phyloP scores from a whole-genome alignment of 2,113 vertebrate genomes.

The Toxotes jaculatrix region DNA sequence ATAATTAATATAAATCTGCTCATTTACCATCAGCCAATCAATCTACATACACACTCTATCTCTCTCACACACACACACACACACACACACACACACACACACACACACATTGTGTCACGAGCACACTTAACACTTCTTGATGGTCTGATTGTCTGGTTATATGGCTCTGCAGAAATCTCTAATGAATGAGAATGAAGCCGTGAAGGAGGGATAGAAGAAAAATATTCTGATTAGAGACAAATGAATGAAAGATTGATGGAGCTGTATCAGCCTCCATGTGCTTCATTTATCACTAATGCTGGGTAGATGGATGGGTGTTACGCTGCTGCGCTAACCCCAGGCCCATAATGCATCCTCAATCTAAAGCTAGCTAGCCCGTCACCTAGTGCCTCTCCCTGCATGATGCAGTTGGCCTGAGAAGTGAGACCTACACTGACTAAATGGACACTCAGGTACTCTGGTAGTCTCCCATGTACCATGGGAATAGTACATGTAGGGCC shows the following conservation, averaged over 20 bases:
- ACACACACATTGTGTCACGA: conserved; percentile 4
- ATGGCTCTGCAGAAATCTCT: conserved; percentile 64
- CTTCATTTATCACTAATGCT: conserved; percentile 62
- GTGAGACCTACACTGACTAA: no score
- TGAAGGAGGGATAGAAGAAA: conserved; percentile 62
- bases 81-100: conserved; percentile 11
- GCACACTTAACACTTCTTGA: conserved; percentile 56
- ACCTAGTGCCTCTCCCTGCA: no score
- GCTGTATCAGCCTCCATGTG: conserved; percentile 42
- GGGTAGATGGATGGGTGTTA: conserved; percentile 5
- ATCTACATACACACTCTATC: conserved; percentile 57
- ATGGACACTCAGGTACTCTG: no score
- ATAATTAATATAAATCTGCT: conserved; percentile 81
- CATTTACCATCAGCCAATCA: conserved; percentile 76
- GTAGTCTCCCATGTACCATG: no score
- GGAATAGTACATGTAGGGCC: no score
- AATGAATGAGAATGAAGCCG: conserved; percentile 73
- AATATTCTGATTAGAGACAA: conserved; percentile 76
- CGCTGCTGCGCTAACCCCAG: no score
- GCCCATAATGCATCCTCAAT: no score
- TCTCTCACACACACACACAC: conserved; percentile 4
- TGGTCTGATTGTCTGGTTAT: conserved; percentile 69
- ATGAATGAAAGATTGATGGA: conserved; percentile 75
- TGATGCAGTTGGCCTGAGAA: no score
- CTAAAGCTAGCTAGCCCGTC: no score